Evolutionary conservation across 2,888 invertebrate species (phyloP).

Genomic region (Anticlea derivata): DNA sequence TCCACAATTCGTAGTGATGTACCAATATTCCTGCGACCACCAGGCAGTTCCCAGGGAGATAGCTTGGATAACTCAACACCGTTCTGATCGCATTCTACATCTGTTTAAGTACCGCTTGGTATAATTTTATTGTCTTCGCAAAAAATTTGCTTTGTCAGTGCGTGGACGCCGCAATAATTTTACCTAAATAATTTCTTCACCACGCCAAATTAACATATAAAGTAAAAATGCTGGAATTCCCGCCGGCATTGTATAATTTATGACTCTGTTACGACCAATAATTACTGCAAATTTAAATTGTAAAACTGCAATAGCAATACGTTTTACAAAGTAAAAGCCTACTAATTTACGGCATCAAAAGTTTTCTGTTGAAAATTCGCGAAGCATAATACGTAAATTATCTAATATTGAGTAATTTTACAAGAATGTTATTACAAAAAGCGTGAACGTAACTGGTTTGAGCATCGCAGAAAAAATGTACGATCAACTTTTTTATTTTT

Average conservation of each 20-base stretch:
- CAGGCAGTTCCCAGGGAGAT: constrained; percentile 61
- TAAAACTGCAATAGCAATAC: constrained; percentile 35
- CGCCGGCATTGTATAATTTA: constrained; percentile 35
- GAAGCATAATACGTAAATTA: constrained; percentile 21
- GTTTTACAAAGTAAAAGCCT: constrained; percentile 20
- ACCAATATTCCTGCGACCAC: constrained; percentile 32
- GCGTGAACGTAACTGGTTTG: constrained; percentile 27
- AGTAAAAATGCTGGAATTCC: constrained; percentile 37
- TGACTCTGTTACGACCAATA: constrained; percentile 32
- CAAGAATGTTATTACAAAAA: constrained; percentile 25
- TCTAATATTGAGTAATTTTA: constrained; percentile 18
- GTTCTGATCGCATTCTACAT: constrained; percentile 68
- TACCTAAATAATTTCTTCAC: constrained; percentile 33
- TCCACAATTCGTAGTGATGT: constrained; percentile 30
- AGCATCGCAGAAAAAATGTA: constrained; percentile 47
- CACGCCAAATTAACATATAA: constrained; percentile 37
- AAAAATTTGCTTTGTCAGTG: constrained; percentile 33
- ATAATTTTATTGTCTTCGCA: constrained; percentile 71
- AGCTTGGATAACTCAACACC: constrained; percentile 54
- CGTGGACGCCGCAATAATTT: constrained; percentile 32
- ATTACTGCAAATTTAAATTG: constrained; percentile 36
- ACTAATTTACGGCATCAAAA: constrained; percentile 25
- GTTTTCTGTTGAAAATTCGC: constrained; percentile 21
- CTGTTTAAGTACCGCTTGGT: constrained; percentile 64
- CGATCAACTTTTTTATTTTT: constrained; percentile 58